Evolutionary conservation across 2,797 vertebrate genomes (phyloP).

Genomic region (Sitta carolinensis): DNA sequence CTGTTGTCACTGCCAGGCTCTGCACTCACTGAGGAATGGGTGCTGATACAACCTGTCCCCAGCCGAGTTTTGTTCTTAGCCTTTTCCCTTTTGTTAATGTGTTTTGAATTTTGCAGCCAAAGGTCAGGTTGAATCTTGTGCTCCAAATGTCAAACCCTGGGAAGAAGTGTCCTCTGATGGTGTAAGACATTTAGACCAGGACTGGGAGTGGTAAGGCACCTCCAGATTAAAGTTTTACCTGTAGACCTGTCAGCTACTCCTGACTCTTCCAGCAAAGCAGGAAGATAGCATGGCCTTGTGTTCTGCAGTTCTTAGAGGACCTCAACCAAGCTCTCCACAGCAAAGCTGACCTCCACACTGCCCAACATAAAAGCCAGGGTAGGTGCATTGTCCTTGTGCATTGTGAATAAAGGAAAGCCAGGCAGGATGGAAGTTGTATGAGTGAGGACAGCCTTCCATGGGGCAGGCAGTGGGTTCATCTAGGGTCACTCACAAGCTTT

Average conservation of each 20-base stretch:
- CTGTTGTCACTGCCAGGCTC: neutral
- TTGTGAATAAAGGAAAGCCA: neutral
- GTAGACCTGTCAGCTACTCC: neutral
- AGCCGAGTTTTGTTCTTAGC: neutral
- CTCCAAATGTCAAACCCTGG: neutral
- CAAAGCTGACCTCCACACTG: neutral
- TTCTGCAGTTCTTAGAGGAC: neutral
- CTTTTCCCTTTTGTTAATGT: neutral
- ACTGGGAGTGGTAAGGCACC: neutral
- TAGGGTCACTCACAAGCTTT: neutral
- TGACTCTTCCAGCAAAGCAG: neutral
- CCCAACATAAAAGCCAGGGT: accelerated
- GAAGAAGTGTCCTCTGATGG: neutral
- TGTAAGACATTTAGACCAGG: neutral
- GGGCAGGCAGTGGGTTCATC: neutral
- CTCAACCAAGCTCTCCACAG: neutral
- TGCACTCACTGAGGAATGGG: accelerated
- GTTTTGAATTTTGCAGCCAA: neutral
- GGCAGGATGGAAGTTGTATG: neutral
- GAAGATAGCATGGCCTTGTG: accelerated
- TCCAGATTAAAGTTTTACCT: neutral
- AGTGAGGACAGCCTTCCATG: neutral
- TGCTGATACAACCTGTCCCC: neutral
- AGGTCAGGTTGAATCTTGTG: neutral
- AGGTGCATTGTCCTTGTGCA: neutral